Base-by-base conservation (phyloP, 92 coral and sea anemone species). In the Parazoanthus darwini region DNA sequence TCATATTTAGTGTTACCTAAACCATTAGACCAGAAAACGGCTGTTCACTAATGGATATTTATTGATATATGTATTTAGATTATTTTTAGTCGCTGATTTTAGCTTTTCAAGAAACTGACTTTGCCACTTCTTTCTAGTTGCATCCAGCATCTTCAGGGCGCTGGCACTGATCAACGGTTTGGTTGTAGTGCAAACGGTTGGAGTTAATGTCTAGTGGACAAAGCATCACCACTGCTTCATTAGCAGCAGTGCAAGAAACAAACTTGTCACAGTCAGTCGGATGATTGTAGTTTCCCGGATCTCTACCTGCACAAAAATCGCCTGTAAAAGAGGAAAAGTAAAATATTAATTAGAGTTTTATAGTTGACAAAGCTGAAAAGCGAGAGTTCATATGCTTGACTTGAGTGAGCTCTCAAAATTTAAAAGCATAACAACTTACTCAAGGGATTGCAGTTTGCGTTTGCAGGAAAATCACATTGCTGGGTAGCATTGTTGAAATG, bases 91-190 rank as follows among this genome's bases (percentile, higher is more conserved):
- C 33, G 33, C 33, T 29, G 33, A 29, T 29, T 29, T 29, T 29
- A 29, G 33, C 0, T 29, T 29, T 29, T 29, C 33, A 29, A 29
- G 33, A 63, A 22, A 63, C 8, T 63, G 1, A 8, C 22, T 20
- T 63, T 4, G 70, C 26, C 70, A 3, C 6, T 63, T 26, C 59
- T 63, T 63, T 25, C 25, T 63, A 63, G 26, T 20, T 63, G 26
- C 79, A 75, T 75, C 79, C 79, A 75, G 79, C 79, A 37, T 75
- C 79, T 75, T 16, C 11, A 75, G 79, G 79, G 3, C 10, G 39
- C 46, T 37, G 79, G 46, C 79, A 75, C 79, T 75, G 79, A n/a
- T 75, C 26, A 0, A 4, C 79, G 43, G 79, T 38, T 75, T 75
- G n/a, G 79, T 75, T 75, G 79, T 13, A 75, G 79, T 75, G 79